Percentiles rank a stretch among this genome's conserved stretches.
Evolutionary conservation across 2,113 vertebrate species (phyloP).

Genomic region (Clarias batrachus): DNA sequence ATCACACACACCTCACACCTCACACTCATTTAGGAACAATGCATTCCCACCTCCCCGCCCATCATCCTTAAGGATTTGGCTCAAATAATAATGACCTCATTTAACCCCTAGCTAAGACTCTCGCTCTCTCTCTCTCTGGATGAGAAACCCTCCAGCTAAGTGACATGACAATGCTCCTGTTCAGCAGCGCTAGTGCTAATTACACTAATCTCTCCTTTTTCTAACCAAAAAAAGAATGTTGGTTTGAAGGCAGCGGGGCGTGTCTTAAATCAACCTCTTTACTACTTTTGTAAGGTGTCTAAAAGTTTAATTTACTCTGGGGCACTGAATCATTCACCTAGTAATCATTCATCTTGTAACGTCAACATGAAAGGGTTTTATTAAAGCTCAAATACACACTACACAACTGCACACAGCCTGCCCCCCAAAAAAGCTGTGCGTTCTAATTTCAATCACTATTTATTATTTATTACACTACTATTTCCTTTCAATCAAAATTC

Average conservation of each 20-base stretch:
- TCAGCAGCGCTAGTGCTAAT: conserved; percentile 3
- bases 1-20: conserved; percentile 14
- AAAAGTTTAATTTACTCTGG: not conserved
- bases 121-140: not conserved
- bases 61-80: conserved; percentile 14
- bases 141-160: conserved; percentile 13
- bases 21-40: conserved; percentile 37
- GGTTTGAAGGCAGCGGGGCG: not conserved
- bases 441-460: too few species aligned
- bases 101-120: conserved; percentile 26
- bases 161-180: conserved; percentile 21
- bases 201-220: conserved; percentile 10
- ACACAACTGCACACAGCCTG: too few species aligned
- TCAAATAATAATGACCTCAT: conserved; percentile 38
- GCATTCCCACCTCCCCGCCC: not conserved
- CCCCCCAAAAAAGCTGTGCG: too few species aligned
- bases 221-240: not conserved
- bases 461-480: too few species aligned
- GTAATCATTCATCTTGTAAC: not conserved
- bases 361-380: not conserved
- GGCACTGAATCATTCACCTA: not conserved
- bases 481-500: too few species aligned
- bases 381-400: not conserved
- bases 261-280: not conserved
- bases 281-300: not conserved